Conservation (phyloP, 2,113 vertebrate genomes). For the Centropus unirufus region DNA sequence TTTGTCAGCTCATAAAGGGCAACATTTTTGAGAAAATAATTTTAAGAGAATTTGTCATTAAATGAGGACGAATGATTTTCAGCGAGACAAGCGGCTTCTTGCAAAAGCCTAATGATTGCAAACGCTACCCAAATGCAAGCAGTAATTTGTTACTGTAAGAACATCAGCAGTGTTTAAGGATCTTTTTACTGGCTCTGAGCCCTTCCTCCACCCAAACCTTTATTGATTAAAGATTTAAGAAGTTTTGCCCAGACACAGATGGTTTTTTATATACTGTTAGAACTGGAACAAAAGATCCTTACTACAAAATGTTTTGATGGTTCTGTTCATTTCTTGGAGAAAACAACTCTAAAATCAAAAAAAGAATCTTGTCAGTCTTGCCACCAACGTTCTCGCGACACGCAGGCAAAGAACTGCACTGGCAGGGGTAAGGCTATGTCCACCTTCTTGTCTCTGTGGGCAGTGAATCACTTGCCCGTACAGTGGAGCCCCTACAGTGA, state of each 20-base stretch:
- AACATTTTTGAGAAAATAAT: slow-evolving; percentile 16
- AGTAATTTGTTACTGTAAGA: neutral
- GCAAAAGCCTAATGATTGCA: neutral
- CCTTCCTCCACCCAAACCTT: neutral
- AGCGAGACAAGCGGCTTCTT: neutral
- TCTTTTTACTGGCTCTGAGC: neutral
- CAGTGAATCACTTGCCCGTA: neutral
- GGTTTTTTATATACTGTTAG: neutral
- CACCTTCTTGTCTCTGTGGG: neutral
- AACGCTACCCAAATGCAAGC: neutral
- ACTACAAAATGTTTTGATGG: neutral
- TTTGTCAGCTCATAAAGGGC: slow-evolving; percentile 31
- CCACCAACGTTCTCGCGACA: neutral
- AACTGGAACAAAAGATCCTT: neutral
- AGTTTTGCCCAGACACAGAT: neutral
- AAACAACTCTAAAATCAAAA: neutral
- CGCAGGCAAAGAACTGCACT: neutral
- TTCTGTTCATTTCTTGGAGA: neutral
- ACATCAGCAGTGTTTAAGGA: neutral
- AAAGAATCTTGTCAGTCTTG: neutral
- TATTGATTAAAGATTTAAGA: neutral
- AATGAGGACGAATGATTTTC: slow-evolving; percentile 12
- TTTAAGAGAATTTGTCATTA: neutral
- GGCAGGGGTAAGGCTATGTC: neutral
- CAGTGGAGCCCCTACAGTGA: fast-evolving